Evolutionary conservation across 2,797 vertebrate species (phyloP).

Genomic region (Paramormyrops hopkinsi): DNA sequence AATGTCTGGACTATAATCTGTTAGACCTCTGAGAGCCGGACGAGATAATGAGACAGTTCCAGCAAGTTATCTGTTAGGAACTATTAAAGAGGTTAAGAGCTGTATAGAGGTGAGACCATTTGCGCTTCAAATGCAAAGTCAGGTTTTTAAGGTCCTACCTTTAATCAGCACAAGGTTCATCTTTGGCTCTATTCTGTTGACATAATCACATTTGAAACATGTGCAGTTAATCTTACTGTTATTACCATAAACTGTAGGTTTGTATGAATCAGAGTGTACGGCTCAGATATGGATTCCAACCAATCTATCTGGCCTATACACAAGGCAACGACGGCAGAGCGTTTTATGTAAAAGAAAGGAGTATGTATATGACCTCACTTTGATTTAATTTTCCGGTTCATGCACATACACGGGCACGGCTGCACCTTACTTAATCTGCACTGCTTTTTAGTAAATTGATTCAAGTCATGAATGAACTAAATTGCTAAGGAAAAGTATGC

Average conservation of each 20-base stretch:
- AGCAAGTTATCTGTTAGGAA: neutral
- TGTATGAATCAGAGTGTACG: neutral
- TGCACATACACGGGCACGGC: neutral
- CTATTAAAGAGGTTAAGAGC: neutral
- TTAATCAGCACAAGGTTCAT: neutral
- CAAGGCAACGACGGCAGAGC: neutral
- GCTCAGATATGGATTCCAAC: neutral
- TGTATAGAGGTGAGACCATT: neutral
- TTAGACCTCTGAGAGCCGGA: neutral
- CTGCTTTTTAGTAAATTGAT: neutral
- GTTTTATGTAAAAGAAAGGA: constrained; percentile 5
- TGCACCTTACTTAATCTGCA: neutral
- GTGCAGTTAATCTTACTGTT: neutral
- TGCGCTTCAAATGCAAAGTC: neutral
- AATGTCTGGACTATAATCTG: neutral
- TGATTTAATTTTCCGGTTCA: constrained; percentile 7
- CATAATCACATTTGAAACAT: constrained; percentile 2
- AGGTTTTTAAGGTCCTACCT: neutral
- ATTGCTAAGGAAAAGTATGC: neutral
- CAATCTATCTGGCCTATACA: neutral
- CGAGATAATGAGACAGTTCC: neutral
- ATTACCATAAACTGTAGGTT: constrained; percentile 5
- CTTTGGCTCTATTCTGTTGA: neutral
- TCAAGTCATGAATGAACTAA: neutral
- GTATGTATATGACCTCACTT: neutral